Conservation (phyloP, 2,888 invertebrate species). For the Heliconius sara region DNA sequence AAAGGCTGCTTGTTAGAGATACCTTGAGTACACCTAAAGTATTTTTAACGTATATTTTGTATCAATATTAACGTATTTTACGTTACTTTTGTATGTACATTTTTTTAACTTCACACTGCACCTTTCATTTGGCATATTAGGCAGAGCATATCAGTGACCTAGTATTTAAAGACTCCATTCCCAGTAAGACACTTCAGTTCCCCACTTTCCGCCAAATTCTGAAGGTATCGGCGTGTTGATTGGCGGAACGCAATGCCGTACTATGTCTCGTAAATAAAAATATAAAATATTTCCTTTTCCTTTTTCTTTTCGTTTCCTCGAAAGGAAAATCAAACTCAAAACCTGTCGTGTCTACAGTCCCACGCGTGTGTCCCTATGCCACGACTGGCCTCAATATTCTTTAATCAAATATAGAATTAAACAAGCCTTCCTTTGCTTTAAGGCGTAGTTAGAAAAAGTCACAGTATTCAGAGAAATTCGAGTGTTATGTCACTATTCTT, state of each 20-base stretch:
- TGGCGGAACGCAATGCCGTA: neutral
- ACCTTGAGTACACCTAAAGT: slow-evolving; percentile 17
- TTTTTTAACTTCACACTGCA: neutral
- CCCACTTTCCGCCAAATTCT: neutral
- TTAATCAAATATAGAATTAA: no score
- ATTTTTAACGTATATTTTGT: slow-evolving; percentile 13
- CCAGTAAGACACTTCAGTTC: neutral
- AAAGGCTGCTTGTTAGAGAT: slow-evolving; percentile 38
- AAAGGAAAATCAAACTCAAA: no score
- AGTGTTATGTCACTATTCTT: neutral
- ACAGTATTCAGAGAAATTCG: no score
- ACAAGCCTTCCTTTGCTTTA: no score
- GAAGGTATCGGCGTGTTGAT: neutral
- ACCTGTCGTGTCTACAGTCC: no score
- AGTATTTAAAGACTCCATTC: neutral
- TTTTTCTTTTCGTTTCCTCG: no score
- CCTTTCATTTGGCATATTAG: neutral
- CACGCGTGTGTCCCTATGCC: no score
- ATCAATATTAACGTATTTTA: neutral
- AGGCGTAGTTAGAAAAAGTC: neutral
- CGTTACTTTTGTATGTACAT: neutral
- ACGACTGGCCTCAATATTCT: no score
- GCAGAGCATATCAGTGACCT: neutral
- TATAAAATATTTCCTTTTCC: no score
- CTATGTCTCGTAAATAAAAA: neutral